phyloP scores from a whole-genome alignment of 2,797 vertebrate genomes.

The Aphelocoma californica region DNA sequence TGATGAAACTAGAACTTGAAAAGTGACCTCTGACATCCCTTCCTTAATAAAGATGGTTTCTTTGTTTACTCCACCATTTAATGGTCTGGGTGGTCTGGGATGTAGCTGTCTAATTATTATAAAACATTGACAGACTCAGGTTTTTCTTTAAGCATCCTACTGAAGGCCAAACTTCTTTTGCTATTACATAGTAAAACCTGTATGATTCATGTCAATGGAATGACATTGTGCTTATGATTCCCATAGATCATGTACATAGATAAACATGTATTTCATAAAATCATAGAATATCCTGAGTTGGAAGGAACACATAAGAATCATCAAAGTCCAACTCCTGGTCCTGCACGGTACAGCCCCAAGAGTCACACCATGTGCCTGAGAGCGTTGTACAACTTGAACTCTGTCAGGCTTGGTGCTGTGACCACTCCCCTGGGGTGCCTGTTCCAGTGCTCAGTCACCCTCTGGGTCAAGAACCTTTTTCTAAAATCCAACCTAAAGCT shows the following conservation, averaged over 20 bases:
- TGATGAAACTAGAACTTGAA: not conserved
- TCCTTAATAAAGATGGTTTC: not conserved
- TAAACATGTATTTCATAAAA: not conserved
- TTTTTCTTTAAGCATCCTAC: not conserved
- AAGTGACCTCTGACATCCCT: not conserved
- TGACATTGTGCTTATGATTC: not conserved
- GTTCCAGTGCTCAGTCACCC: not conserved
- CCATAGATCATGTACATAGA: not conserved
- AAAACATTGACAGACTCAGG: not conserved
- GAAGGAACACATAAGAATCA: not conserved
- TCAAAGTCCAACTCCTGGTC: accelerated
- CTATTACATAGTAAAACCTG: not conserved
- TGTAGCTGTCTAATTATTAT: not conserved
- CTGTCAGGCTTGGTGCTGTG: not conserved
- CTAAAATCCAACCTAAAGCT: not conserved
- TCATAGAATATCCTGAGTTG: not conserved
- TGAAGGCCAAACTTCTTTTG: not conserved
- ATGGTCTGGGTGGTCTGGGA: not conserved
- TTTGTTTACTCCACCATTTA: not conserved
- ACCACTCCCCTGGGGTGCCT: not conserved
- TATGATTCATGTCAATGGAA: not conserved
- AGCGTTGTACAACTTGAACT: not conserved
- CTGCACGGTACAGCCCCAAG: not conserved
- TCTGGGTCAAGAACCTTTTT: not conserved
- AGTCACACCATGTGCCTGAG: not conserved